Evolutionary conservation across 2,797 vertebrate genomes (phyloP).

Genomic region (Gadopsis marmoratus): DNA sequence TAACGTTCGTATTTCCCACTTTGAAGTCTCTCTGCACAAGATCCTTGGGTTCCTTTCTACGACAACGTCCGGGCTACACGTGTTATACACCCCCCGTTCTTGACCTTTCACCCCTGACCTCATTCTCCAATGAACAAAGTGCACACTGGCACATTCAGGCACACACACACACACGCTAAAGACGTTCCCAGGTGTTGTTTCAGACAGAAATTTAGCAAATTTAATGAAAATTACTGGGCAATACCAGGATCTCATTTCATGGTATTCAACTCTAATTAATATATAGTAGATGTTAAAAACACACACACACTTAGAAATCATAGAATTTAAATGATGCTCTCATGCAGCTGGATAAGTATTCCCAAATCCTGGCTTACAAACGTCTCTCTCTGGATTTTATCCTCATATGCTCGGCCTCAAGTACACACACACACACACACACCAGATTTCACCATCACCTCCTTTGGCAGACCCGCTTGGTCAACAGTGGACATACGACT

Average conservation of each 20-base stretch:
- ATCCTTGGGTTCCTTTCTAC: neutral
- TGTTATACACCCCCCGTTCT: no score
- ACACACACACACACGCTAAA: neutral
- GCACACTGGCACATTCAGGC: neutral
- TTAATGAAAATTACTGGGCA: neutral
- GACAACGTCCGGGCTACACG: neutral
- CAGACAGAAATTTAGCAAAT: neutral
- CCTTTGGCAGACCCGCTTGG: conserved; percentile 55
- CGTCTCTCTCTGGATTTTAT: conserved; percentile 23
- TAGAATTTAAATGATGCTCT: conserved; percentile 19
- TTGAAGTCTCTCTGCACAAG: conserved; percentile 30
- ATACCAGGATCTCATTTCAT: neutral
- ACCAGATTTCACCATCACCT: conserved; percentile 49
- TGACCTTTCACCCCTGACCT: neutral
- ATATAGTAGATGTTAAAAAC: neutral
- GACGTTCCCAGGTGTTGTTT: neutral
- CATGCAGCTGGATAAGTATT: conserved; percentile 59
- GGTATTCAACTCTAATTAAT: neutral
- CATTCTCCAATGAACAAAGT: neutral
- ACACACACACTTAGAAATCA: neutral
- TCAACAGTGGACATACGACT: conserved; percentile 63
- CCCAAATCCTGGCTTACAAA: conserved; percentile 32
- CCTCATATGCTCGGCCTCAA: conserved; percentile 9
- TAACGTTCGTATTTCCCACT: conserved; percentile 29
- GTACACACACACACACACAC: conserved; percentile 26